phyloP scores from a whole-genome alignment of 1,140 invertebrate genomes.

The Phortica variegata region DNA sequence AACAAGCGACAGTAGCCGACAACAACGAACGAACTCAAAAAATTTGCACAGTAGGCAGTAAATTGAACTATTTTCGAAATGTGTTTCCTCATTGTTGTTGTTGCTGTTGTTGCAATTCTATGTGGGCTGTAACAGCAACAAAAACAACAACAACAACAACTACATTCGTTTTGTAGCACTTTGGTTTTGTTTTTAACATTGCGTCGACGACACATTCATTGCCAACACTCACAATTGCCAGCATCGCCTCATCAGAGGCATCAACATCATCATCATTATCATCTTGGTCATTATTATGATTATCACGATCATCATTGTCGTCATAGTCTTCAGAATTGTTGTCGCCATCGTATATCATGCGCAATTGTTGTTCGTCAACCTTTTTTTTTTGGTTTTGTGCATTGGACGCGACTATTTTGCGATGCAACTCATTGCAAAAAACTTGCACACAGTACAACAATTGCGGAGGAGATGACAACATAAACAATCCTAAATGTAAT shows the following conservation, averaged over 20 bases:
- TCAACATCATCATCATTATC: conserved; percentile 6
- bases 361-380: conserved; percentile 36
- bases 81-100: conserved; percentile 17
- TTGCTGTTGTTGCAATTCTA: conserved; percentile 10
- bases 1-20: conserved; percentile 13
- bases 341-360: conserved; percentile 51
- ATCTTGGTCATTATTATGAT: not conserved
- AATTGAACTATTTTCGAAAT: conserved; percentile 54
- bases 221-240: too few species aligned
- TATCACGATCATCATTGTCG: conserved; percentile 10
- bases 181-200: conserved; percentile 35
- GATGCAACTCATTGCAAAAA: too few species aligned
- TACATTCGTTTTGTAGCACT: conserved; percentile 30
- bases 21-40: too few species aligned
- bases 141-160: conserved; percentile 8
- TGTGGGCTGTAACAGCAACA: conserved; percentile 33
- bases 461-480: conserved; percentile 53
- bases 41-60: conserved; percentile 43
- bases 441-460: conserved; percentile 41
- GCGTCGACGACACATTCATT: conserved; percentile 9
- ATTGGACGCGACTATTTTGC: too few species aligned
- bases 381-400: too few species aligned
- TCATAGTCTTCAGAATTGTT: conserved; percentile 21
- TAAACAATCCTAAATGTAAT: conserved; percentile 55
- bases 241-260: conserved; percentile 10